These are phyloP conservation scores for Hyla sarda DNA, from an alignment of 2,113 vertebrate genomes.

Conservation along the genomic window DNA sequence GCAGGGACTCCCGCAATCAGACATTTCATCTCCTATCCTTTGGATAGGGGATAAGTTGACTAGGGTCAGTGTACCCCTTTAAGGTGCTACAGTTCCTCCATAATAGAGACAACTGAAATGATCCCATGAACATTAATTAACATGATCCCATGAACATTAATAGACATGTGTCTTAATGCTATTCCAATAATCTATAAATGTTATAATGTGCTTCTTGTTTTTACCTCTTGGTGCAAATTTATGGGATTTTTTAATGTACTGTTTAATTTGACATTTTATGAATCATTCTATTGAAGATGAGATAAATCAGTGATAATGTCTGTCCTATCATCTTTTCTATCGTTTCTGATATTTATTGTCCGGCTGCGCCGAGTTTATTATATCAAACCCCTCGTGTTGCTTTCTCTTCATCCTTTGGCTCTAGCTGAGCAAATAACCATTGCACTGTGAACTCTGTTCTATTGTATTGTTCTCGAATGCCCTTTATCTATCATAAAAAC, in stretches of 20 bases:
- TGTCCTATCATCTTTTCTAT: neutral
- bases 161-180: too few relatives aligned
- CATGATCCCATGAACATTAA: too few relatives aligned
- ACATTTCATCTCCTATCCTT: too few relatives aligned
- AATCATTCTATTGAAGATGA: neutral
- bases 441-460: neutral
- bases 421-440: neutral
- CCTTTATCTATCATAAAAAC: constrained; percentile 17
- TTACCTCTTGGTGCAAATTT: neutral
- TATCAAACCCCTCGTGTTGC: neutral
- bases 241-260: neutral
- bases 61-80: too few relatives aligned
- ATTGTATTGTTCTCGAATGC: neutral
- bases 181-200: neutral
- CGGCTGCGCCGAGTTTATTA: neutral
- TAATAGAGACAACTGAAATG: too few relatives aligned
- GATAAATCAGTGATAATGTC: neutral
- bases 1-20: too few relatives aligned
- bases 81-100: too few relatives aligned
- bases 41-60: too few relatives aligned
- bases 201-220: neutral
- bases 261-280: neutral
- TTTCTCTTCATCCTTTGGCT: constrained; percentile 2
- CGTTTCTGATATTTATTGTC: constrained; percentile 9
- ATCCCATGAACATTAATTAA: too few relatives aligned